Percentiles rank a stretch among this genome's conserved stretches.
phyloP scores from a whole-genome alignment of 2,888 invertebrate species.

The Scaptomyza flava region DNA sequence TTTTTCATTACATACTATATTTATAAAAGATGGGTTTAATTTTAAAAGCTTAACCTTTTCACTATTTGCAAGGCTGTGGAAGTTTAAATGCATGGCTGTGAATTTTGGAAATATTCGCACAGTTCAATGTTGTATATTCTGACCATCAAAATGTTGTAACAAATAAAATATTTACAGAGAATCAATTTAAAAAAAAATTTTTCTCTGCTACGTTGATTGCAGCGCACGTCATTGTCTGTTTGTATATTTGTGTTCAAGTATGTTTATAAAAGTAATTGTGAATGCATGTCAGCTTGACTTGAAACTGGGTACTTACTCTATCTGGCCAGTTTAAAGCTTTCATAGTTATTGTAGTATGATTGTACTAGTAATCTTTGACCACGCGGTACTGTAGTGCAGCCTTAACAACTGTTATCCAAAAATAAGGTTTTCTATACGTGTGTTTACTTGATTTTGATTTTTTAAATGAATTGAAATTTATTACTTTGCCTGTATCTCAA shows the following conservation, averaged over 20 bases:
- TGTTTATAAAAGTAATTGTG: not conserved
- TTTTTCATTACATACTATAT: not conserved
- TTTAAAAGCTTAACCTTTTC: not conserved
- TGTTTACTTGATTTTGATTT: no score
- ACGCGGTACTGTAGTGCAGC: no score
- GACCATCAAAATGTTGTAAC: not conserved
- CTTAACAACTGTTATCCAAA: no score
- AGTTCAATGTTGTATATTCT: no score
- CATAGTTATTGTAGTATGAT: not conserved
- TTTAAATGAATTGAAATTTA: no score
- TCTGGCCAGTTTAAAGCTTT: not conserved
- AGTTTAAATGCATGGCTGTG: not conserved
- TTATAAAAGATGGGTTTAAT: not conserved
- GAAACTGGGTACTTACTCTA: not conserved
- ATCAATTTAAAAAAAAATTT: not conserved
- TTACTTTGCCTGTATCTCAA: no score
- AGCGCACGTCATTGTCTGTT: not conserved
- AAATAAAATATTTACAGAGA: not conserved
- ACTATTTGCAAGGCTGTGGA: not conserved
- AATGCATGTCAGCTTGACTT: conserved; percentile 1
- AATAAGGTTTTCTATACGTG: no score
- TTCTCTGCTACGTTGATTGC: not conserved
- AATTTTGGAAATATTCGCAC: not conserved
- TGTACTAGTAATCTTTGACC: no score
- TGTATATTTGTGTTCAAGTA: not conserved